Conservation (phyloP, 2,797 vertebrate species). For the Ispidina picta region DNA sequence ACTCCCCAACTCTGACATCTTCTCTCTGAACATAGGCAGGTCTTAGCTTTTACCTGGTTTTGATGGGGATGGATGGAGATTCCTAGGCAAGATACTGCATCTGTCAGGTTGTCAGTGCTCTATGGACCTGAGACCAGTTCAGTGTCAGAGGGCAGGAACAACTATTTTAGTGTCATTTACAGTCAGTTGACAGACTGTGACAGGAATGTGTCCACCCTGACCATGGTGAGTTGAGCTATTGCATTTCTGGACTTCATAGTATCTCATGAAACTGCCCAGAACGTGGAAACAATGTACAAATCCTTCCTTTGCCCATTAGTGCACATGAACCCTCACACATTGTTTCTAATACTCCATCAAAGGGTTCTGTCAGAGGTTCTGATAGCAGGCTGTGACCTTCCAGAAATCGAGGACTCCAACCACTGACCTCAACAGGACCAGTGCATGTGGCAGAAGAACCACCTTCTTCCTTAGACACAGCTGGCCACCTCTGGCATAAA, state of each 20-base stretch:
- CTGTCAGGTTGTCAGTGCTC: neutral
- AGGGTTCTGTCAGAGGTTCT: neutral
- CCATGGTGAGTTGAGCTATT: fast-evolving
- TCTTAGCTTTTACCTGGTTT: neutral
- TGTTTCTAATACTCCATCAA: neutral
- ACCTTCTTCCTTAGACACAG: neutral
- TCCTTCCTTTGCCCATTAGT: neutral
- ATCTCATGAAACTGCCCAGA: neutral
- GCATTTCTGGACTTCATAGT: fast-evolving
- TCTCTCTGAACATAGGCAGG: neutral
- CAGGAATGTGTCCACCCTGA: neutral
- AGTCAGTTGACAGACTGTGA: neutral
- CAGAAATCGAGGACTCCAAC: neutral
- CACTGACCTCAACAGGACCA: neutral
- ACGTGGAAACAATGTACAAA: neutral
- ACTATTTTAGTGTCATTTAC: neutral
- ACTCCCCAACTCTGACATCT: neutral
- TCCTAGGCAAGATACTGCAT: neutral
- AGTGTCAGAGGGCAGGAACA: neutral
- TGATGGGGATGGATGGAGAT: neutral
- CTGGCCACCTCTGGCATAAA: neutral
- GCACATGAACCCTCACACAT: neutral
- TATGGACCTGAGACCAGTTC: neutral
- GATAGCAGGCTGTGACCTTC: neutral
- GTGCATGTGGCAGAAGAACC: neutral